Evolutionary conservation across 64 coral and sea anemone species (phyloP), one percentile per base, ranked within the genome.

Genomic region (Stichodactyla mertensii): DNA sequence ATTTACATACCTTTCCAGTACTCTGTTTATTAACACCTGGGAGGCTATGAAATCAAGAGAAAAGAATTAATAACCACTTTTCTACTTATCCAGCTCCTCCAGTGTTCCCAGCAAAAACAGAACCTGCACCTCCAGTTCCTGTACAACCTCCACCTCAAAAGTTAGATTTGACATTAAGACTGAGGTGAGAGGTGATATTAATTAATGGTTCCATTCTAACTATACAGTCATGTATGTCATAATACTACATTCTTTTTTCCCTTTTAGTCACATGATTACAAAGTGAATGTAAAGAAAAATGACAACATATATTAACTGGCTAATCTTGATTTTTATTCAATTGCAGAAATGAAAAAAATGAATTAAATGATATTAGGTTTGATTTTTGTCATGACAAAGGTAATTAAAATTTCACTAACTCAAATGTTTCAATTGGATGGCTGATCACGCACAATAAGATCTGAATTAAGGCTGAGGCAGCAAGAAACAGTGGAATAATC

Each of bases 321-420:
- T 52, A 51, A 79, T 52, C 9, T 28, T 79, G 6, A 79, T 79
- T 77, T 54, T 59, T 71, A 58, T 79, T 51, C 55, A 71, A 10
- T 67, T 84, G 45, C 85, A 94, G 92, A 90, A 94, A 94, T 84
- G 84, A 82, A 16, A 94, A 87, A 51, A 90, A 90, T 62, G 92
- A 94, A 90, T 78, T 94, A 81, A 94, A 94, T 84, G 92, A 94
- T 64, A 94, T 94, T 86, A 86, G 92, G 87, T 94, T 94, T 79
- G 92, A 94, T 31, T 94, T 94, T 52, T 89, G 64, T 54, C 82
- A 86, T 55, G 92, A 79, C 10, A 89, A 94, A 90, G 92, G 92
- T 94, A 64, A 80, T 23, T 52, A 52, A 70, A 57, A 27, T 57
- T 59, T 82, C 22, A n/a, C 14, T 81, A 45, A 36, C 11, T 66